Evolutionary conservation across 2,113 vertebrate species (phyloP), one percentile per base, ranked within the genome.

Genomic region (Zosterops hypoxanthus): DNA sequence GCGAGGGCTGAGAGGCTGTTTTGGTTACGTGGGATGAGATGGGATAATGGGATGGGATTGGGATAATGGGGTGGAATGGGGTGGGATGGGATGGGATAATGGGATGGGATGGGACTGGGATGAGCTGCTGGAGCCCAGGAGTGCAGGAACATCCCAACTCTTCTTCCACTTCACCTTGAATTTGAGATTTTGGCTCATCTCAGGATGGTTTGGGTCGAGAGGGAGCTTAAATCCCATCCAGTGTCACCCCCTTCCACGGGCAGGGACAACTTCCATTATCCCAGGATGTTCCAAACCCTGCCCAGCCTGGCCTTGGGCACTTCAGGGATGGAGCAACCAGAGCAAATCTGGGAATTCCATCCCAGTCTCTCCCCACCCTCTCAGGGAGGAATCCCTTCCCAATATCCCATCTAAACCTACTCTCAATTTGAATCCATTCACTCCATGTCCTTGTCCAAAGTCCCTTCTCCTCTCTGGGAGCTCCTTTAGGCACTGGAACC

Each of bases 101-200:
- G 39, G 39, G 36, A 39, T 39, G 39, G 39, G 39, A 39, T 39
- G 39, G 39, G 39, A 39, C 9, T 12, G 21, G 71, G 42, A 33
- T 46, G 14, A 21, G 41, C 41, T n/a, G 55, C 42, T 8, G 33
- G 13, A 13, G 13, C 26, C 2, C 15, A 33, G 61, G 22, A 24
- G 81, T 16, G 2, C 2, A 1, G 13, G 23, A 31, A 42, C 80
- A 26, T 22, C 76, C 33, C 2, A 0, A 52, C 2, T 33, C 8
- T 42, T 90, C 78, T 49, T 31, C 57, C 21, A 2, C 42, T 31
- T 63, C 11, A 2, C 1, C 2, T 44, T 12, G 4, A 22, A 2
- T n/a, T 21, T 7, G n/a, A n/a, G 66, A 6, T 6, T 0, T 9
- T 3, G 69, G 22, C 11, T 61, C 56, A 5, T 11, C 56, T 3